Conservation (phyloP, 1,140 invertebrate genomes). For the Eulimnadia texana region DNA sequence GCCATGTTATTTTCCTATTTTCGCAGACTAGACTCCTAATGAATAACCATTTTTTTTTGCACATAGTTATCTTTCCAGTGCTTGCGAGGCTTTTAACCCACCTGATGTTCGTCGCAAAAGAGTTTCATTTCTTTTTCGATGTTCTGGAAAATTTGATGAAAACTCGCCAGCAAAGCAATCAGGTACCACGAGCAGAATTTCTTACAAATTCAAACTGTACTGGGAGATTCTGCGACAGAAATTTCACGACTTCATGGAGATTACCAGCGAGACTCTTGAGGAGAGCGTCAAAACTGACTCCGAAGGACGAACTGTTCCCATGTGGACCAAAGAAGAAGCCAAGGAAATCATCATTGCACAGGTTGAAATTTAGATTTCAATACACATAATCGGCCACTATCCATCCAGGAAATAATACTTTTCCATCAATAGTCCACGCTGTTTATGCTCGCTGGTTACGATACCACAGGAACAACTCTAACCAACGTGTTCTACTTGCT, state of each 20-base stretch:
- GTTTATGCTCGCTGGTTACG: slow-evolving; percentile 57
- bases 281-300: slow-evolving; percentile 2
- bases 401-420: neutral
- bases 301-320: neutral
- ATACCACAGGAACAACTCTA: slow-evolving; percentile 57
- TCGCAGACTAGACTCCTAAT: too few relatives aligned
- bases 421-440: slow-evolving; percentile 38
- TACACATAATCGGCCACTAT: neutral
- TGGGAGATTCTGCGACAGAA: neutral
- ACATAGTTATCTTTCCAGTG: too few relatives aligned
- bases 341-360: slow-evolving; percentile 9
- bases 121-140: too few relatives aligned
- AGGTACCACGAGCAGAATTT: too few relatives aligned
- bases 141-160: too few relatives aligned
- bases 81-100: too few relatives aligned
- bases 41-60: too few relatives aligned
- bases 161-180: too few relatives aligned
- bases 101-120: too few relatives aligned
- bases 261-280: neutral
- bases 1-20: too few relatives aligned
- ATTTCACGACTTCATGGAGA: slow-evolving; percentile 10
- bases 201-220: too few relatives aligned
- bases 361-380: neutral
- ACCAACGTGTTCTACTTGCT: slow-evolving; percentile 47
- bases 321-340: slow-evolving; percentile 7